These are phyloP conservation scores for Spisula solida DNA, from an alignment of 2,888 invertebrate genomes.

Conservation along the genomic window DNA sequence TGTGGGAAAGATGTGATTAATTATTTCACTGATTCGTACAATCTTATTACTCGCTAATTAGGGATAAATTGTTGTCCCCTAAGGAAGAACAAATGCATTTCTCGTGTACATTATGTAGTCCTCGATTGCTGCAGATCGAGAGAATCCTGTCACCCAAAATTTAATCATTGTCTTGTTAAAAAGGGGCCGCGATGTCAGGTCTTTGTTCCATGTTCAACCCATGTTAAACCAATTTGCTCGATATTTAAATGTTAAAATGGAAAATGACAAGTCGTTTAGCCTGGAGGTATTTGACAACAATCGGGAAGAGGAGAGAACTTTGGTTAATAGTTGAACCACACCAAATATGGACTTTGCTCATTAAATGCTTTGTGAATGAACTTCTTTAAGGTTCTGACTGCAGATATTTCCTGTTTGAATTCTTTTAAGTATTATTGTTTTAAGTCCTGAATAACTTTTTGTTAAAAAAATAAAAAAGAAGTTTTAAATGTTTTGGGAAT, in stretches of 20 bases:
- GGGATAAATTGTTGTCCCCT: conserved; percentile 22
- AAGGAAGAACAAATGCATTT: conserved; percentile 24
- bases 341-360: conserved; percentile 20
- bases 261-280: conserved; percentile 43
- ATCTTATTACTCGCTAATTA: conserved; percentile 26
- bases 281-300: conserved; percentile 46
- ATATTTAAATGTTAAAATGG: conserved; percentile 51
- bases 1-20: conserved; percentile 20
- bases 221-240: conserved; percentile 29
- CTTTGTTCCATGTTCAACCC: conserved; percentile 45
- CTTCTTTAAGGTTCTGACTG: background rate
- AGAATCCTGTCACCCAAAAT: conserved; percentile 42
- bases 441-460: too few relatives aligned
- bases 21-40: conserved; percentile 18
- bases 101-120: background rate
- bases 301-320: background rate
- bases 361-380: conserved; percentile 21
- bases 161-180: conserved; percentile 54
- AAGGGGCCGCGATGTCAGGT: conserved; percentile 21
- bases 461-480: too few relatives aligned
- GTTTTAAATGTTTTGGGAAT: too few relatives aligned
- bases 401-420: background rate
- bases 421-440: too few relatives aligned
- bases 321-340: background rate
- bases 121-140: conserved; percentile 12